Base-by-base conservation (phyloP, 2,797 vertebrate genomes). In the Eleutherodactylus coqui region DNA sequence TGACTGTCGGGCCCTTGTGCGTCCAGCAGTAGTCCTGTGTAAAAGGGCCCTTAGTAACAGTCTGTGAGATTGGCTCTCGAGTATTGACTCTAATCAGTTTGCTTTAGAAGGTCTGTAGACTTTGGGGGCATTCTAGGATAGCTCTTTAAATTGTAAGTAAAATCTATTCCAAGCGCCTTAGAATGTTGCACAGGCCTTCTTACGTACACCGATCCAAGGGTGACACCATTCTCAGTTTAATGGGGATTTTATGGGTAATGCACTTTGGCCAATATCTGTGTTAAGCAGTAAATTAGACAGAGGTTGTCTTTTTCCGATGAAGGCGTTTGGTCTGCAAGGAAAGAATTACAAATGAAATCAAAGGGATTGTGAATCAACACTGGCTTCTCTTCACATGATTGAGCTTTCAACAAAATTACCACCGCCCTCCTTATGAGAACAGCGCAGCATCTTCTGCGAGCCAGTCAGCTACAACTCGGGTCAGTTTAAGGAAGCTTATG, bases 261-360 rank as follows among this genome's bases (percentile, higher is more conserved):
- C 34, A 14, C 38, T 45, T 5, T 45, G 73, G 43, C 73, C 73
- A 75, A 45, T 51, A 21, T 76, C 70, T 27, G 70, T 73, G 69
- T 9, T 27, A 5, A 76, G 45, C 47, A 47, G n/a, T 76, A 45
- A 60, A 49, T 49, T 58, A 64, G 70, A 49, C 55, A 84, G 36
- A 27, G 10, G 27, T 51, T 73, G 51, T 73, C 58, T 77, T 51
- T 41, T 51, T 84, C 82, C 55, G 49, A 19, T 36, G 27, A 38
- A 58, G 73, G 58, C 38, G 27, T 47, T 84, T 49, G 36, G 41
- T 49, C 73, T 76, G 41, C 36, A 70, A 72, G 73, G 7, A 41
- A 75, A 60, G 75, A 75, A 55, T 51, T 2, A 24, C 38, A 84
- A 69, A 62, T 36, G 34, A 62, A 83, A 76, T 67, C 41, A 84